phyloP scores from a whole-genome alignment of 2,797 vertebrate species.

The Sylvia borin region DNA sequence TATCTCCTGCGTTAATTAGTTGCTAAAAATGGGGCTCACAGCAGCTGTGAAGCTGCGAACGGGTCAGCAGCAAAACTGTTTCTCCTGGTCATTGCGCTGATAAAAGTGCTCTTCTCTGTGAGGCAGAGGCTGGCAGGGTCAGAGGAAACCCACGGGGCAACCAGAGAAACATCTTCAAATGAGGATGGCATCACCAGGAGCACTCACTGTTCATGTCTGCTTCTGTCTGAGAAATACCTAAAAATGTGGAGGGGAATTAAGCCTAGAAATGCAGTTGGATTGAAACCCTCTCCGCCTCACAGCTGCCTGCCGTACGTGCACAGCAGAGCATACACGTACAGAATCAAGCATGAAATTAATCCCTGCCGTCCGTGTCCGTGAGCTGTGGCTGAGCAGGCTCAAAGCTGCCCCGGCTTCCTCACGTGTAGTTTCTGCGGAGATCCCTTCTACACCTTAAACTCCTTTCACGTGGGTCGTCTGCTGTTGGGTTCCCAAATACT shows the following conservation, averaged over 20 bases:
- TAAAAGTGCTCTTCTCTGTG: not conserved
- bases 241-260: not conserved
- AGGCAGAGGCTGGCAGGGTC: not conserved
- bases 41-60: not conserved
- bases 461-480: not conserved
- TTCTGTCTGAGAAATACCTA: not conserved
- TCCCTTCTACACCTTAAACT: not conserved
- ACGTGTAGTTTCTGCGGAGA: not conserved
- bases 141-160: not conserved
- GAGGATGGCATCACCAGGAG: not conserved
- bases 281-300: not conserved
- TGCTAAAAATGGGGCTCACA: not conserved
- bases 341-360: not conserved
- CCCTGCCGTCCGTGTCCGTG: not conserved
- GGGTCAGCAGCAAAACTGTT: not conserved
- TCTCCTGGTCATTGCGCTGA: not conserved
- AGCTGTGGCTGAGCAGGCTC: not conserved
- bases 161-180: not conserved
- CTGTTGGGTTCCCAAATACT: not conserved
- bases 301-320: not conserved
- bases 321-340: not conserved
- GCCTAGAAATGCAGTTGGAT: not conserved
- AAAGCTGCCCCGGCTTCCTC: not conserved
- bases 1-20: conserved; percentile 8
- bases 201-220: not conserved